These are phyloP conservation scores for Misgurnus anguillicaudatus DNA, from an alignment of 2,113 vertebrate genomes.

Conservation along the genomic window DNA sequence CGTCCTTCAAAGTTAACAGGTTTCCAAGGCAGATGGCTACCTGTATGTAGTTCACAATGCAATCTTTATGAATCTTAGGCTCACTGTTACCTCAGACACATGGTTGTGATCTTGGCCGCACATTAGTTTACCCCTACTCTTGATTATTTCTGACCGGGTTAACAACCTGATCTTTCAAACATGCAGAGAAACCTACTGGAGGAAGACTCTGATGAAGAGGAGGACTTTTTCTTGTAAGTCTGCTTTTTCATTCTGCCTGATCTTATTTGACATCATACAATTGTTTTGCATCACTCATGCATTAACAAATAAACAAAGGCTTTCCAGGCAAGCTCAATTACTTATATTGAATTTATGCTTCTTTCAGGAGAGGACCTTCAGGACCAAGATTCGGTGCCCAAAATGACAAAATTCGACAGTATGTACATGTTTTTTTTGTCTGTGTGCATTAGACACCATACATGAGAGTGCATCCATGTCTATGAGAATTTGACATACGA, in stretches of 20 bases:
- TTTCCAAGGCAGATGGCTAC: slow-evolving; percentile 8
- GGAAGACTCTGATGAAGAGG: slow-evolving; percentile 97
- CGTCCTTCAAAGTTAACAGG: not conserved
- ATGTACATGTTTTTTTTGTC: slow-evolving; percentile 70
- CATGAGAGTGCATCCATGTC: not conserved
- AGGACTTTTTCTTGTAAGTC: slow-evolving; percentile 98
- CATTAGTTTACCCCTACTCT: not conserved
- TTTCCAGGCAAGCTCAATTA: too few species aligned
- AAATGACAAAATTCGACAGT: slow-evolving; percentile 98
- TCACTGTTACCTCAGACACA: not conserved
- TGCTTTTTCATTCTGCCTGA: slow-evolving; percentile 29
- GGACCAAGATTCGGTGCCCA: slow-evolving; percentile 92
- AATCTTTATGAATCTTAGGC: not conserved
- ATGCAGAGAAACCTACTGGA: slow-evolving; percentile 94
- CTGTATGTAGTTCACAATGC: not conserved
- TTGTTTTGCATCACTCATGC: not conserved
- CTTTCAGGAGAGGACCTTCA: slow-evolving; percentile 89
- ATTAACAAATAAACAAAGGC: not conserved
- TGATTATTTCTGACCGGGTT: slow-evolving; percentile 31
- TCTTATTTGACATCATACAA: not conserved
- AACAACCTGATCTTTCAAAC: slow-evolving; percentile 45
- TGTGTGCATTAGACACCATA: not conserved
- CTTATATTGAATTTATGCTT: not conserved
- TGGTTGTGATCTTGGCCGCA: not conserved
- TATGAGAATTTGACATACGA: not conserved